Evolutionary conservation across 2,113 vertebrate species (phyloP).

Genomic region (Dinomys branickii): DNA sequence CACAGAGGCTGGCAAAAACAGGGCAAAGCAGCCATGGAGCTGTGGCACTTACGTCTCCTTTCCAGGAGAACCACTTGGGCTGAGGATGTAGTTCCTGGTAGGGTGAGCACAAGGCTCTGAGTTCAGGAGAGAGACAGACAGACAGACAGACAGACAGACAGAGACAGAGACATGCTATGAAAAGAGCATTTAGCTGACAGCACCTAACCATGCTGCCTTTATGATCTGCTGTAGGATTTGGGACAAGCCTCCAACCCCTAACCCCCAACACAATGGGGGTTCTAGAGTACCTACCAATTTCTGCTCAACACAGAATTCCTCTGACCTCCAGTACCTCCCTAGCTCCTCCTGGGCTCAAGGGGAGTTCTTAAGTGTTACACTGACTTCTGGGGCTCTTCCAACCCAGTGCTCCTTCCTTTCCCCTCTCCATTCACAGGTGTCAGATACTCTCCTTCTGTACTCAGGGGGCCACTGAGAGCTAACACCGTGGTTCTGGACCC

Average conservation of each 20-base stretch:
- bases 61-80: background rate
- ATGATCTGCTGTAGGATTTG: background rate
- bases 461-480: background rate
- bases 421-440: background rate
- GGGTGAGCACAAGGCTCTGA: background rate
- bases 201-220: background rate
- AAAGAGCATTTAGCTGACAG: background rate
- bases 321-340: background rate
- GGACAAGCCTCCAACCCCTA: background rate
- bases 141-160: background rate
- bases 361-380: background rate
- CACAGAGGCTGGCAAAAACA: background rate
- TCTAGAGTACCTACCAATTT: background rate
- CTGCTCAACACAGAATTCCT: background rate
- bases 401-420: background rate
- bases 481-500: background rate
- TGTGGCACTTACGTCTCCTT: background rate
- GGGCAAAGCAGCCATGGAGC: background rate
- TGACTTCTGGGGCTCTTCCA: background rate
- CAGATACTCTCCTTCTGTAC: background rate
- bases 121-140: background rate
- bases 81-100: background rate
- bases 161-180: background rate
- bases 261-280: background rate
- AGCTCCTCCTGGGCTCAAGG: background rate